Base-by-base conservation (phyloP, 2,113 vertebrate species). In the Paratilapia polleni region DNA sequence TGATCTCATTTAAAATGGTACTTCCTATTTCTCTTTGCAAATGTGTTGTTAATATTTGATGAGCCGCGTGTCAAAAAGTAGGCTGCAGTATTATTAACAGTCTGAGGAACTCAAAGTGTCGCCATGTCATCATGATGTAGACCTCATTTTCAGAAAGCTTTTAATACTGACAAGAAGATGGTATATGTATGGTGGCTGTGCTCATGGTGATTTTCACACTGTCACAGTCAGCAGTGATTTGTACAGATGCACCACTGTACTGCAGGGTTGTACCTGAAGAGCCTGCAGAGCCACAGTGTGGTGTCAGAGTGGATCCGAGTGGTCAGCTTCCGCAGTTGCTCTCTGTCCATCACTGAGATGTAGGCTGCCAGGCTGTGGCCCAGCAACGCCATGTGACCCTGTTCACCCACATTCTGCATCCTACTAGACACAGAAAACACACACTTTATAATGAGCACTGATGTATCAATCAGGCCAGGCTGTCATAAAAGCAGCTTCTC, bases 331-430 rank as follows among this genome's bases (percentile, higher is more conserved):
- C 98, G 93, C 85, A 99, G 94, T 19, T 96, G 93, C 60, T 98
- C 98, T 89, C 94, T 96, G 92, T 98, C 97, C 95, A 99, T 81
- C 62, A 98, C 96, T 0, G 98, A 99, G 92, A 99, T 97, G 90
- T 98, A 99, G 31, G 98, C 98, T 5, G 98, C 98, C 93, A 99
- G 94, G 91, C 98, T 99, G 76, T 99, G 98, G 49, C 98, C 98
- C 92, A 99, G 86, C 24, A 99, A 91, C 31, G 98, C 97, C 96
- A 99, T 98, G 93, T 99, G 97, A 89, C 97, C 97, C 87, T 98
- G 97, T 31, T 99, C 97, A 57, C 97, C 97, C 59, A 99, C 96
- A 19, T 96, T 97, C 86, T 97, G 97, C 88, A 97, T 96, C 83
- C 97, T 97, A 87, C 93, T 94, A 82, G 64, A 90, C 24, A 90